Conservation (phyloP, 2,888 invertebrate genomes). For the Autographa gamma region DNA sequence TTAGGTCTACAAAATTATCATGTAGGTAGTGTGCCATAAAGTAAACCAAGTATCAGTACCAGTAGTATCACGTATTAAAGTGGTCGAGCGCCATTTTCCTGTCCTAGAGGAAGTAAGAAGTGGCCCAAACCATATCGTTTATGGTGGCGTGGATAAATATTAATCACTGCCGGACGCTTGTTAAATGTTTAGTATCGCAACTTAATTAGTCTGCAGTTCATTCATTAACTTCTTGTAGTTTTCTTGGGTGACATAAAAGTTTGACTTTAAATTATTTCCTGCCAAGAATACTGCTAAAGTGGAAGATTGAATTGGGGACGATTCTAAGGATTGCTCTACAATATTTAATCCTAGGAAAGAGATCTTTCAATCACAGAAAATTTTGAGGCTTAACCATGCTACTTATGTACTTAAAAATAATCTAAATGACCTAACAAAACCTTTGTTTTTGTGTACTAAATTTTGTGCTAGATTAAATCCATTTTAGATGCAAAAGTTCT, state of each 20-base stretch:
- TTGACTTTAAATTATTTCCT: neutral
- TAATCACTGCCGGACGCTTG: conserved; percentile 39
- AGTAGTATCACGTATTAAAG: conserved; percentile 40
- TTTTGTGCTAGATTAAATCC: neutral
- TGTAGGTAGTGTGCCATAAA: conserved; percentile 8
- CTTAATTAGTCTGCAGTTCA: neutral
- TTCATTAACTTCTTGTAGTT: neutral
- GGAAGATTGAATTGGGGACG: too few relatives aligned
- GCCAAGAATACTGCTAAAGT: neutral
- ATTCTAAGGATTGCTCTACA: too few relatives aligned
- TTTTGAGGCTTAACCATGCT: too few relatives aligned
- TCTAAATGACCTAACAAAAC: too few relatives aligned
- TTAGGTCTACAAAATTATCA: neutral
- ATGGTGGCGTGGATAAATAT: conserved; percentile 23
- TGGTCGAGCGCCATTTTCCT: conserved; percentile 33
- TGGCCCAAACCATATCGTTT: conserved; percentile 26
- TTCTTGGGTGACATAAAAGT: neutral
- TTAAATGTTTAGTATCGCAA: conserved; percentile 10
- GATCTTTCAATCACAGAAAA: too few relatives aligned
- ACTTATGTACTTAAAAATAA: too few relatives aligned
- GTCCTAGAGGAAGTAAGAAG: conserved; percentile 49
- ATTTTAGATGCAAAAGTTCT: neutral
- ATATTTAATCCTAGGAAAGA: too few relatives aligned
- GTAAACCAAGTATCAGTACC: conserved; percentile 17
- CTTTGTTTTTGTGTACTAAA: too few relatives aligned